Evolutionary conservation across 2,113 vertebrate species (phyloP).

Genomic region (human (Homo sapiens)): DNA sequence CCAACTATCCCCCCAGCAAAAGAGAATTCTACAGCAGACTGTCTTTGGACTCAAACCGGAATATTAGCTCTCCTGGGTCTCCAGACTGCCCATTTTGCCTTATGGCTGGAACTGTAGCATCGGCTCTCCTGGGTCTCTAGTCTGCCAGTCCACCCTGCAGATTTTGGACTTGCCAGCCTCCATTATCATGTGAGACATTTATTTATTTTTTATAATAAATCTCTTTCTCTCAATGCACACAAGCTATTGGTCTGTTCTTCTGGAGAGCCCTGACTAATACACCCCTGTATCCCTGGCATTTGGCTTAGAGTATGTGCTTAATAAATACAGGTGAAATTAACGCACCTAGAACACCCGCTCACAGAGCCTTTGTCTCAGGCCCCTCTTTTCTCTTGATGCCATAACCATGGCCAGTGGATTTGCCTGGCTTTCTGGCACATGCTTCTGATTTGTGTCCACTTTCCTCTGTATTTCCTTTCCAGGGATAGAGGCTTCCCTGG

Average conservation of each 20-base stretch:
- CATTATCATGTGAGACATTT: neutral
- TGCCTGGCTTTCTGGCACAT: neutral
- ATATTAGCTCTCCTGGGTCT: neutral
- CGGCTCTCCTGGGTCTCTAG: neutral
- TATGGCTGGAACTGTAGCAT: neutral
- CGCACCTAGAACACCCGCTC: neutral
- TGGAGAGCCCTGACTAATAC: neutral
- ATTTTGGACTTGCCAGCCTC: neutral
- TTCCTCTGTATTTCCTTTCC: neutral
- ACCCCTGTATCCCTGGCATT: neutral
- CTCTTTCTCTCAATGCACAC: neutral
- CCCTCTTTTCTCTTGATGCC: neutral
- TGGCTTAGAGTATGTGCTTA: neutral
- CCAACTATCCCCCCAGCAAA: neutral
- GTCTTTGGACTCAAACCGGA: neutral
- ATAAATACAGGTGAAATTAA: neutral
- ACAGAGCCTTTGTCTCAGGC: neutral
- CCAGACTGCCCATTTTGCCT: neutral
- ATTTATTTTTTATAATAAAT: neutral
- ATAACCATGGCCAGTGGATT: neutral
- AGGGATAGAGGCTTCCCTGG: neutral
- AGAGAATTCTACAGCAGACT: neutral
- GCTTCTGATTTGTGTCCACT: neutral
- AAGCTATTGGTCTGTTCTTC: neutral
- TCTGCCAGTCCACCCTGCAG: neutral